Evolutionary conservation across 2,888 invertebrate species (phyloP), one percentile per base, ranked within the genome.

Genomic region (Caenorhabditis macrosperma): DNA sequence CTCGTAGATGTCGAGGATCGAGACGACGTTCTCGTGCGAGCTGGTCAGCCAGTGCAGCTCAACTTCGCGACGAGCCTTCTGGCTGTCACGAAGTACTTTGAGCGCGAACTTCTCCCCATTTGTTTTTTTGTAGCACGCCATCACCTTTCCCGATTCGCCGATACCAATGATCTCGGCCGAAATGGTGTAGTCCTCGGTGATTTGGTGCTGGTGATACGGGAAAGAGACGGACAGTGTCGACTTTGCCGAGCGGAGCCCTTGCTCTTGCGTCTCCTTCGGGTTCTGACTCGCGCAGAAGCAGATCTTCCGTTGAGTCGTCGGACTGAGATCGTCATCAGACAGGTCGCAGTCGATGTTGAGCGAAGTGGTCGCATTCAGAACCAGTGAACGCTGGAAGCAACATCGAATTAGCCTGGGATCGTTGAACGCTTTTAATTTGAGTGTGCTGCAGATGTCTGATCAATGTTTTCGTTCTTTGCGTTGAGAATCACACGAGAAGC

Each of bases 91-190:
- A 15, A 98, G 92, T 26, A 95, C 95, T 93, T 99, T 99, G 72
- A 99, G 92, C 0, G 98, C 98, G 90, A 94, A 95, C 91, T 95
- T 96, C 83, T 94, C 93, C 60, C 94, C 94, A 0, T 94, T 94
- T 61, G 92, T 92, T 89, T 94, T 95, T 81, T 94, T 94, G 90
- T 94, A 94, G 92, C 97, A 97, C 92, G 97, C 95, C 57, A 99
- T 95, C 71, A 99, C 98, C 94, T 98, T 98, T 82, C 98, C 98
- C 92, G 97, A 98, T 86, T 99, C 97, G 17, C 98, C 98, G 84
- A 97, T 93, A 60, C 98, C 97, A 82, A 99, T 93, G 50, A 98
- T 97, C 81, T 89, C 89, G 54, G 85, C 85, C 24, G 88, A 86
- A 38, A 90, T 86, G 52, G 84, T 85, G 77, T 90, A 90, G 64